Evolutionary conservation across 2,888 invertebrate species (phyloP), one percentile per base, ranked within the genome.

Genomic region (Polymixis lichenea): DNA sequence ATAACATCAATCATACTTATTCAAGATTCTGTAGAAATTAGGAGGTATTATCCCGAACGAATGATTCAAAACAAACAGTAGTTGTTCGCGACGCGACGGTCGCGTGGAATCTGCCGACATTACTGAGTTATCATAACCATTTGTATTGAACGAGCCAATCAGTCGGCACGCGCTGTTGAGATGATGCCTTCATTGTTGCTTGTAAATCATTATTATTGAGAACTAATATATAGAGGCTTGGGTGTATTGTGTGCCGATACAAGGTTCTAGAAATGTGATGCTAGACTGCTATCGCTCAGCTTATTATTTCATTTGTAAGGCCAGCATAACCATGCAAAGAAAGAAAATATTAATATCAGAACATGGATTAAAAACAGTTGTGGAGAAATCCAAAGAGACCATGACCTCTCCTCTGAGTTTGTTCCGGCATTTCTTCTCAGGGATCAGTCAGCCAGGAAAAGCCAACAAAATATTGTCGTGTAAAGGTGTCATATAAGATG

Each of bases 81-180:
- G 51, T 77, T 71, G 68, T 77, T 77, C 32, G 4, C 15, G 46
- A 61, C 32, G 4, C 15, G 46, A 61, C 28, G 13, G 43, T 70
- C 49, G 68, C 68, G 56, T 83, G 85, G 83, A 78, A 85, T 69
- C 55, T 68, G 56, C 77, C 73, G 19, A 85, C 65, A 71, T 82
- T 65, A 85, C 67, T 1, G 55, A 77, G 58, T 55, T 77, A 85
- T 78, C 85, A 85, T 83, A n/a, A n/a, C n/a, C 85, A 78, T 83
- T 82, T 71, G 67, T 84, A 58, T 70, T 62, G 58, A 76, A 56
- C 60, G 58, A 68, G 62, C 71, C 84, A 84, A 82, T 82, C 68
- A 79, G 61, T 49, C 65, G 65, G 49, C 85, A 84, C 60, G 85
- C 56, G 76, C 53, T 70, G 46, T 55, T 19, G 53, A 55, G 58